phyloP scores from a whole-genome alignment of 2,888 invertebrate genomes.

The Shargacucullia verbasci region DNA sequence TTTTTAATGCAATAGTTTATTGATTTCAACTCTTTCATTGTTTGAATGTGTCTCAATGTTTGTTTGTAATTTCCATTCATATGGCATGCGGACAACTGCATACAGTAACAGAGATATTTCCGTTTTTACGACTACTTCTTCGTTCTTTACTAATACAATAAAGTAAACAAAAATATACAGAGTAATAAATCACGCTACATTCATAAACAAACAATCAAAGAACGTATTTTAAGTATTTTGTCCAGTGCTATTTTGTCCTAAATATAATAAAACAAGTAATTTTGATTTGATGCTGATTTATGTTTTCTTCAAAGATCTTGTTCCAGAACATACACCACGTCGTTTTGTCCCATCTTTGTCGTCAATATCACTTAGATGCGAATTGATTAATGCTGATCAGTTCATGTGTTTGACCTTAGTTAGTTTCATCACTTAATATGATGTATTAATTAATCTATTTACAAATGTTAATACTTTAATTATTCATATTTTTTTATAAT shows the following conservation, averaged over 20 bases:
- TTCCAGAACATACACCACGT: too few relatives aligned
- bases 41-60: constrained; percentile 9
- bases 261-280: too few relatives aligned
- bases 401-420: constrained; percentile 19
- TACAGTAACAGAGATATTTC: constrained; percentile 26
- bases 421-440: constrained; percentile 1
- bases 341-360: not conserved
- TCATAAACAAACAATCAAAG: too few relatives aligned
- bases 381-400: not conserved
- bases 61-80: constrained; percentile 36
- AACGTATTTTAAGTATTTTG: too few relatives aligned
- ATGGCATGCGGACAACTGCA: constrained; percentile 23
- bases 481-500: not conserved
- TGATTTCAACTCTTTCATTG: constrained; percentile 34
- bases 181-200: not conserved
- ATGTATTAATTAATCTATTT: not conserved
- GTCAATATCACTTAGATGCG: constrained; percentile 9
- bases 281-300: too few relatives aligned
- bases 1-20: constrained; percentile 19
- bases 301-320: too few relatives aligned
- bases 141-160: constrained; percentile 21
- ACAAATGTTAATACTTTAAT: constrained; percentile 9
- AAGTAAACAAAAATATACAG: constrained; percentile 49
- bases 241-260: too few relatives aligned
- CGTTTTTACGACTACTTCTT: constrained; percentile 11